Percentiles rank a stretch among this genome's conserved stretches.
phyloP scores from a whole-genome alignment of 2,113 vertebrate genomes.

The Muntiacus muntjak region DNA sequence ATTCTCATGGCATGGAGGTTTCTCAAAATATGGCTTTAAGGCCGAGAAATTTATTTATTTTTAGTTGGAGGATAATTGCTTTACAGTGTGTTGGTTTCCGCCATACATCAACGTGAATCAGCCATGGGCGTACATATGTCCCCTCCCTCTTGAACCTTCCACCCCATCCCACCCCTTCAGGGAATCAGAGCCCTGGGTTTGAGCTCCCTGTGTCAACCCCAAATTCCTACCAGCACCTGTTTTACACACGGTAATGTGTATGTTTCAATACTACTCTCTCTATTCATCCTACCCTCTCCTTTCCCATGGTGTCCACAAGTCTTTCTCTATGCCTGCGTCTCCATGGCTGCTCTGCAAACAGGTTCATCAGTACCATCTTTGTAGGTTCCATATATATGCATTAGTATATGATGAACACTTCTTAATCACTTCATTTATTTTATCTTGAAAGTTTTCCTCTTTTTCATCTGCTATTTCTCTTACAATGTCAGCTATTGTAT shows the following conservation, averaged over 20 bases:
- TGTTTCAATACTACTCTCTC: not conserved
- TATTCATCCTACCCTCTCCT: not conserved
- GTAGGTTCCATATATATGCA: not conserved
- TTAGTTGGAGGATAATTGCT: not conserved
- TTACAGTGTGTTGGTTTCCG: not conserved
- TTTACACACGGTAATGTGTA: not conserved
- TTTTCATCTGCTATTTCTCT: not conserved
- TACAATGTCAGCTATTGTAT: not conserved
- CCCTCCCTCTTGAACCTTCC: not conserved
- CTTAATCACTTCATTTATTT: not conserved
- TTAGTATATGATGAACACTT: not conserved
- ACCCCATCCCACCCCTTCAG: not conserved
- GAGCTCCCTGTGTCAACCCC: not conserved
- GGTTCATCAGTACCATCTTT: not conserved
- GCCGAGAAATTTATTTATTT: not conserved
- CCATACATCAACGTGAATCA: not conserved
- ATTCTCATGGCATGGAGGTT: not conserved
- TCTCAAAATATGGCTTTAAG: not conserved
- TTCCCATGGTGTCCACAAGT: not conserved
- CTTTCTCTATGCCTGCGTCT: not conserved
- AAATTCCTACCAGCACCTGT: not conserved
- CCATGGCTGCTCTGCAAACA: not conserved
- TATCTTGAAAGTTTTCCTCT: not conserved
- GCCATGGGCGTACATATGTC: not conserved
- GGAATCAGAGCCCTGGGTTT: not conserved